Conservation (phyloP, 1,140 invertebrate species). For the Pachypeltis micranthus region DNA sequence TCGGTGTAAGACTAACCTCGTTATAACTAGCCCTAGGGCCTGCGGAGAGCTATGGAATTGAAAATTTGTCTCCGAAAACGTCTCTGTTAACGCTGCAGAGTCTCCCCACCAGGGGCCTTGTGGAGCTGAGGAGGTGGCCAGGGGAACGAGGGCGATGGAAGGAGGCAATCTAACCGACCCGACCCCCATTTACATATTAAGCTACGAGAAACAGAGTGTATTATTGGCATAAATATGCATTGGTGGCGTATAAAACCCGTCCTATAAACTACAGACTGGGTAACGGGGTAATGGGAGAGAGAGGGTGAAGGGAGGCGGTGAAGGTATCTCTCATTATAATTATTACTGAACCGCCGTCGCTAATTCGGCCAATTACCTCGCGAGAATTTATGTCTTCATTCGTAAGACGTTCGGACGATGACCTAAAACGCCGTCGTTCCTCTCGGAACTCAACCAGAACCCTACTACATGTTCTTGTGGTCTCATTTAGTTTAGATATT, state of each 20-base stretch:
- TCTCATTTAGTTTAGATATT: too few species aligned
- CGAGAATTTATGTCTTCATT: conserved; percentile 15
- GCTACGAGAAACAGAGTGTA: too few species aligned
- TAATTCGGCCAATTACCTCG: conserved; percentile 12
- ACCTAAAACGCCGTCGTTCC: too few species aligned
- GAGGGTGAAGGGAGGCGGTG: not conserved
- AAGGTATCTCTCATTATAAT: not conserved
- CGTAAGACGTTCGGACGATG: too few species aligned
- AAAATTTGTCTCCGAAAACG: conserved; percentile 6
- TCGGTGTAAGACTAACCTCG: conserved; percentile 7
- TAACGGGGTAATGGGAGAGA: too few species aligned
- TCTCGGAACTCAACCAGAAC: too few species aligned
- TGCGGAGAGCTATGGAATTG: conserved; percentile 1
- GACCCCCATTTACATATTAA: conserved; percentile 15
- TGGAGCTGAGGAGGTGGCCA: too few species aligned
- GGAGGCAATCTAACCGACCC: conserved; percentile 10
- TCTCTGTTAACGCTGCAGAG: not conserved
- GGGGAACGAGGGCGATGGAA: not conserved
- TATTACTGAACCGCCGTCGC: conserved; percentile 7
- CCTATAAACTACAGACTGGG: conserved; percentile 13
- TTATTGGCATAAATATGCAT: conserved; percentile 17
- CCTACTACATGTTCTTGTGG: too few species aligned
- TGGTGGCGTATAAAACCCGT: conserved; percentile 11
- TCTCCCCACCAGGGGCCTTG: not conserved
- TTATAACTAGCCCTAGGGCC: not conserved